Evolutionary conservation across 2,888 invertebrate genomes (phyloP), one percentile per base, ranked within the genome.

Genomic region (Parnassius orleans): DNA sequence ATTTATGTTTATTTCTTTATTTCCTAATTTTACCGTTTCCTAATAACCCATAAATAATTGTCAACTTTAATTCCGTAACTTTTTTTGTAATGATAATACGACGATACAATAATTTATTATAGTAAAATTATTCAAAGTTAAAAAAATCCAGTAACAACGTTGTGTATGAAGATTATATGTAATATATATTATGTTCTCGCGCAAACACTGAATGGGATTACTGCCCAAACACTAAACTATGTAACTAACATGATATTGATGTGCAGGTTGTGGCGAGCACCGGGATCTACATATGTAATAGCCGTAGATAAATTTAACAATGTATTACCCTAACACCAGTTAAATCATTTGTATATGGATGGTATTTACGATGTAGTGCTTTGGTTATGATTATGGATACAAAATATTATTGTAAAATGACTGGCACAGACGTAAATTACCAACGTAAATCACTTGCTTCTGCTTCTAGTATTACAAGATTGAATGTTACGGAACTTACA

Each of bases 401-500:
- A 7, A 5, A 24, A 24, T 24, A 24, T 24, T 5, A 24, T 24
- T 24, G 24, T 3, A 24, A 24, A 24, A 24, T 24, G 24, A 24
- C 24, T 24, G 24, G 24, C 24, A 33, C 33, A 33, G 33, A 33
- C 0, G 33, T 7, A 33, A 33, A 33, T 33, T 33, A 33, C 33
- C 33, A 33, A 33, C 33, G 33, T 33, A 33, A 33, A 33, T 33
- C 33, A 24, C 7, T 5, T 24, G 24, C 24, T 5, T 7, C 24
- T 24, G 24, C 24, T 24, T 24, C 24, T 24, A 24, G 7, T 10
- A 43, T 46, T 46, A 56, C 41, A 46, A 33, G 33, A 56, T 61
- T 52, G 52, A 56, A 56, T 61, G 55, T 61, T 61, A 52, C 46
- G 41, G 56, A 56, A 61, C 56, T 56, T 55, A 9, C 15, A n/a